Evolutionary conservation across 2,797 vertebrate species (phyloP), one percentile per base, ranked within the genome.

Genomic region (Sebastes miniatus): DNA sequence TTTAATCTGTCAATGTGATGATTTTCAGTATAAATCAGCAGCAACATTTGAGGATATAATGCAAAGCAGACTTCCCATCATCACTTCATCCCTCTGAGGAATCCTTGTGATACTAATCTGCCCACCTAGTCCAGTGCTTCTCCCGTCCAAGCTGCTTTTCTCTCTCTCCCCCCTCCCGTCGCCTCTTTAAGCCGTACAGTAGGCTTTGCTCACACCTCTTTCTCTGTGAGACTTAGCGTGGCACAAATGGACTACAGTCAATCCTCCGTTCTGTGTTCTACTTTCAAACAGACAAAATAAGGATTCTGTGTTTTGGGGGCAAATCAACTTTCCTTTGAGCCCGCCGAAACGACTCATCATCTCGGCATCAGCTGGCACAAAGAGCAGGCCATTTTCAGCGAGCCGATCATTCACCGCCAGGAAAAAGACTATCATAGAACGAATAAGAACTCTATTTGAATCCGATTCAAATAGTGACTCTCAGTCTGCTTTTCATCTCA

Each of bases 341-440:
- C 80, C n/a, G 27, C 50, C 57, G 67, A 89, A 92, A 86, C 62
- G 78, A 73, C 78, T 88, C 91, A 88, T 89, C 91, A 87, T 88
- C 86, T 80, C 32, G 29, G 85, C 87, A 92, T 93, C 91, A 91
- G 81, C 87, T 89, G 91, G 84, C 88, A 88, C 83, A 88, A 89
- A 85, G 79, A 80, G 54, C 61, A 69, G 73, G 78, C 85, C 80
- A 52, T 85, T 92, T 92, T 90, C 86, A 89, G 83, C 20, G n/a
- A 79, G 79, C 77, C 56, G 85, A 76, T 91, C 82, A 32, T 73
- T 82, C 61, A 66, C 65, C 86, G 93, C 92, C 92, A 94, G 93
- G 93, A 94, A 94, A 94, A 92, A 92, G 90, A 89, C 89, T 88
- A 92, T 93, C 89, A 92, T 88, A 87, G 81, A 73, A 76, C 75